Conservation (phyloP, 23 tunicate species). For the Aplidium turbinatum region DNA sequence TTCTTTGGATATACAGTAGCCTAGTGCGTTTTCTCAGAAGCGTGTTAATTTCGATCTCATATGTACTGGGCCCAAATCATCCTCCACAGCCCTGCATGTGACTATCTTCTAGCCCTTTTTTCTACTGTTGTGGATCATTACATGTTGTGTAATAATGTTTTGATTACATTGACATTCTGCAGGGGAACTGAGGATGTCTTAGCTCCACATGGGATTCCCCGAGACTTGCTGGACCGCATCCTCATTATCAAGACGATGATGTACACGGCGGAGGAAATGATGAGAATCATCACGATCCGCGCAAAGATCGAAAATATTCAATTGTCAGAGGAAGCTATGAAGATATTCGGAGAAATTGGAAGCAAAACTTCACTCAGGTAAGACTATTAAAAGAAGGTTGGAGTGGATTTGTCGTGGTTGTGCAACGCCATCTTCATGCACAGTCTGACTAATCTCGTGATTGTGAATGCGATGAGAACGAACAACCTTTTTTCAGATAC, state of each 20-base stretch:
- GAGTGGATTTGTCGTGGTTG: neutral
- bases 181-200: slow-evolving; percentile 96
- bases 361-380: slow-evolving; percentile 87
- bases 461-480: neutral
- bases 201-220: slow-evolving; percentile 98
- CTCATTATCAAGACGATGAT: slow-evolving; percentile 94
- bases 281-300: slow-evolving; percentile 74
- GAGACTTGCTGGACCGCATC: slow-evolving; percentile 93
- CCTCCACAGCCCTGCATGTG: too few relatives aligned
- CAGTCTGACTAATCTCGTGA: neutral
- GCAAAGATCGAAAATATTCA: slow-evolving; percentile 96
- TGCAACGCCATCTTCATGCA: neutral
- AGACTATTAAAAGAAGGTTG: neutral
- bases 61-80: too few relatives aligned
- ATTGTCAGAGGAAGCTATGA: slow-evolving; percentile 77
- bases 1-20: too few relatives aligned
- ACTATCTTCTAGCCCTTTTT: too few relatives aligned
- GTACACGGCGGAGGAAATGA: slow-evolving; percentile 91
- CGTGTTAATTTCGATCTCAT: too few relatives aligned
- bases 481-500: slow-evolving; percentile 49
- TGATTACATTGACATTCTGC: neutral
- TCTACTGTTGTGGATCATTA: too few relatives aligned
- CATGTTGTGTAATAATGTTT: neutral
- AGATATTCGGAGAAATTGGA: slow-evolving; percentile 82
- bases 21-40: too few relatives aligned